Conservation (phyloP, 2,113 vertebrate genomes). For the Pandion haliaetus region DNA sequence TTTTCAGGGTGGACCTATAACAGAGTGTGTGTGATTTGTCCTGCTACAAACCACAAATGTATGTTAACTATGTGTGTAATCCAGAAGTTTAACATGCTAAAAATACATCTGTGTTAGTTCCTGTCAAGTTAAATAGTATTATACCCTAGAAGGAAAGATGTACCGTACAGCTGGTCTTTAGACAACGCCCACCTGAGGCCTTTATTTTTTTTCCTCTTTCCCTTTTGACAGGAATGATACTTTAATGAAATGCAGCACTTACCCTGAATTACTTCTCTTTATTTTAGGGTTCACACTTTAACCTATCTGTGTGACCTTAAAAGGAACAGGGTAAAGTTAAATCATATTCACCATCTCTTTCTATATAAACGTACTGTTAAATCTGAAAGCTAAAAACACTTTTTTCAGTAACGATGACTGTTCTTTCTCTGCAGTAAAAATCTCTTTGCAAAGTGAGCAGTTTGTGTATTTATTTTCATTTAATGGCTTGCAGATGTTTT, state of each 20-base stretch:
- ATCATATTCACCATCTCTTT: background rate
- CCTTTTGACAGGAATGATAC: background rate
- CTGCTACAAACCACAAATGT: background rate
- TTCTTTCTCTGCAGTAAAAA: background rate
- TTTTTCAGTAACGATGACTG: background rate
- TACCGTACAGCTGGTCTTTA: background rate
- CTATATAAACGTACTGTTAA: background rate
- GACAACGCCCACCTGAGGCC: background rate
- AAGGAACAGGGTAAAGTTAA: background rate
- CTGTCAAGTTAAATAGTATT: slow-evolving; percentile 38
- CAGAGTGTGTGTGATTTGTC: background rate
- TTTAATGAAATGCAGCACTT: background rate
- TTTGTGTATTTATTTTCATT: background rate
- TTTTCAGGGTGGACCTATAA: background rate
- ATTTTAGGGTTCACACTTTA: background rate
- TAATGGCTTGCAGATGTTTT: background rate
- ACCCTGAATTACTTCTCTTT: background rate
- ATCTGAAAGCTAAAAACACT: background rate
- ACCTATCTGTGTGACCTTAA: background rate
- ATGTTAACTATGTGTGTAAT: slow-evolving; percentile 41
- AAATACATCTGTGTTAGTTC: slow-evolving; percentile 41
- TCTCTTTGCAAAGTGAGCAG: background rate
- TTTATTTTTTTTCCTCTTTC: background rate
- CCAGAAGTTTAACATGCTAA: slow-evolving; percentile 39
- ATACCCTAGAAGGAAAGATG: slow-evolving; percentile 65